A percentile compares a stretch with the other conserved stretches of the same genome.
These are phyloP conservation scores for Resseliella maxima DNA, from an alignment of 2,888 invertebrate species.

Conservation along the genomic window DNA sequence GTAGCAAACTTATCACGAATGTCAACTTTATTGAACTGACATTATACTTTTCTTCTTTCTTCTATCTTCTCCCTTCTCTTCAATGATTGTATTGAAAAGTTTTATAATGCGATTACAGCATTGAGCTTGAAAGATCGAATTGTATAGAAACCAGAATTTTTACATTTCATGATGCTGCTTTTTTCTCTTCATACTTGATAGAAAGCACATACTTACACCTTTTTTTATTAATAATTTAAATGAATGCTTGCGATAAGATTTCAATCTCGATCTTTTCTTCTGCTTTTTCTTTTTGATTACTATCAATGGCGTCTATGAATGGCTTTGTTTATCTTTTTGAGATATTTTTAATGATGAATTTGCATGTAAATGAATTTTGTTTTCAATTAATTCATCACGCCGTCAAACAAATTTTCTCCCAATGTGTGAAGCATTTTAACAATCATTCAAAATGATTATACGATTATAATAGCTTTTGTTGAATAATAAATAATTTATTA, in stretches of 20 bases:
- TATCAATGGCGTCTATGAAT: background rate
- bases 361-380: background rate
- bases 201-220: background rate
- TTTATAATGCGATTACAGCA: conserved; percentile 27
- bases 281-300: background rate
- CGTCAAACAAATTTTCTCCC: background rate
- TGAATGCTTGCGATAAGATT: background rate
- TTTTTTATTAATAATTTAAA: background rate
- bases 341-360: background rate
- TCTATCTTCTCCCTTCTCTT: background rate
- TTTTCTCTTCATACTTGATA: background rate
- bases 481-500: background rate
- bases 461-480: background rate
- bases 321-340: background rate
- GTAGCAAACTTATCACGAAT: conserved; percentile 8
- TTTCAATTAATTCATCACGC: conserved; percentile 3
- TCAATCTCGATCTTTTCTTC: background rate
- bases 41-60: background rate
- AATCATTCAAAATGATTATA: background rate
- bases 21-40: conserved; percentile 19
- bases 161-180: background rate
- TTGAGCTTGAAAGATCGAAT: background rate
- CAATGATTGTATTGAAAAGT: background rate
- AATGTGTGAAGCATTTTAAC: background rate
- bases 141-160: conserved; percentile 37